Evolutionary conservation across 2,888 invertebrate species (phyloP).

Genomic region (Strigamia maritima): DNA sequence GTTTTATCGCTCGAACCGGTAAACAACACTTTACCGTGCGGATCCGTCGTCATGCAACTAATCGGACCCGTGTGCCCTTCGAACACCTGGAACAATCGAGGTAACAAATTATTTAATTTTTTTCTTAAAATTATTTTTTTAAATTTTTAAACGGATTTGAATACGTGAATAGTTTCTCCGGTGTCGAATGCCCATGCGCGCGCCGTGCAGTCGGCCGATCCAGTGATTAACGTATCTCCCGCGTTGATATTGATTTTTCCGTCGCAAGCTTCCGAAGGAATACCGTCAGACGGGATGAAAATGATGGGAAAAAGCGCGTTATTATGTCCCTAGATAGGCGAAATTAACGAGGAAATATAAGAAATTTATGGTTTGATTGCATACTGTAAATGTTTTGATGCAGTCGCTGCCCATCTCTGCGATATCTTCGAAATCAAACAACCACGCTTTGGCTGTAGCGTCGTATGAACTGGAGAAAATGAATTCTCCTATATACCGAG

Average conservation of each 20-base stretch:
- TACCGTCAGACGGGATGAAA: constrained; percentile 53
- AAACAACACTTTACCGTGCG: constrained; percentile 52
- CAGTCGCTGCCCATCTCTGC: constrained; percentile 42
- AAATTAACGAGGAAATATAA: neutral
- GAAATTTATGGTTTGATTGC: constrained; percentile 3
- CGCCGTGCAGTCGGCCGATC: constrained; percentile 55
- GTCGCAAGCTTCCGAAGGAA: constrained; percentile 46
- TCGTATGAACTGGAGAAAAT: constrained; percentile 50
- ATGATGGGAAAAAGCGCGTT: constrained; percentile 56
- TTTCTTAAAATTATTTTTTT: too few species aligned
- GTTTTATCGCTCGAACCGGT: constrained; percentile 55
- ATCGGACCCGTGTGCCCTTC: constrained; percentile 55
- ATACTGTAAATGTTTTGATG: constrained; percentile 45
- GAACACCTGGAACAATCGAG: constrained; percentile 44
- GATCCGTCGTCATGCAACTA: constrained; percentile 55
- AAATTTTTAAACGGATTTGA: neutral
- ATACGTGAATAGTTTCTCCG: constrained; percentile 50
- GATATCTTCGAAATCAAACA: constrained; percentile 54
- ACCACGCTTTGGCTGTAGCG: constrained; percentile 53
- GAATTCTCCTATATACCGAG: constrained; percentile 45
- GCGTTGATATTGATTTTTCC: constrained; percentile 45
- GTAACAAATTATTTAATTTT: neutral
- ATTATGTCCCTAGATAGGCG: constrained; percentile 52
- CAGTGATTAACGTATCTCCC: constrained; percentile 54
- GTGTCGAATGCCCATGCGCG: constrained; percentile 56